Evolutionary conservation across 2,113 vertebrate species (phyloP).

Genomic region (Rhizomys pruinosus): DNA sequence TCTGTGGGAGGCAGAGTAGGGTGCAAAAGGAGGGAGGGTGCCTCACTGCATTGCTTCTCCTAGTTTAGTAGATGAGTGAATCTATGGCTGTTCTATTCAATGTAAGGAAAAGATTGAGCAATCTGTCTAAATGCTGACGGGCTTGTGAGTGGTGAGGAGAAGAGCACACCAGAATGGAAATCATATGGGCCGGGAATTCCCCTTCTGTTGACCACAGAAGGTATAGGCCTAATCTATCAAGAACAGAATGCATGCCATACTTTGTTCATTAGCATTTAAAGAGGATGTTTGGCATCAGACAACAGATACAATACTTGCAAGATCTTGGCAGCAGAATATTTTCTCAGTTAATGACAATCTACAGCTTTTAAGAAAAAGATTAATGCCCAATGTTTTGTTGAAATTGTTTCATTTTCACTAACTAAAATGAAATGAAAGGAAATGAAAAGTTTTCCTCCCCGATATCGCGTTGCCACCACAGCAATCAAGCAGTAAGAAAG

Average conservation of each 20-base stretch:
- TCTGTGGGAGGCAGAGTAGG: not conserved
- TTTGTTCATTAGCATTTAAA: conserved; percentile 92
- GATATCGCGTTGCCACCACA: conserved; percentile 59
- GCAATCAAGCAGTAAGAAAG: conserved; percentile 56
- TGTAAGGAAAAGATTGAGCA: conserved; percentile 85
- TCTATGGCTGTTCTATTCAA: conserved; percentile 73
- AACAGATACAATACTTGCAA: conserved; percentile 87
- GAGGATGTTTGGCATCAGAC: conserved; percentile 89
- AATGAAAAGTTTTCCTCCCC: conserved; percentile 57
- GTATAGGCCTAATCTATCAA: conserved; percentile 89
- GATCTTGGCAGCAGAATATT: conserved; percentile 87
- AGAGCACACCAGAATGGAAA: conserved; percentile 87
- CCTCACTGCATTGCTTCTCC: conserved; percentile 29
- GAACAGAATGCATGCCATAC: conserved; percentile 89
- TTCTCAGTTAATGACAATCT: conserved; percentile 88
- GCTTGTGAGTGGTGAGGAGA: conserved; percentile 83
- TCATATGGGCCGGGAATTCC: conserved; percentile 91
- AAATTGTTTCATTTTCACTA: conserved; percentile 78
- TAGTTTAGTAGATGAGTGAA: conserved; percentile 70
- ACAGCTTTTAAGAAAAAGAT: conserved; percentile 87
- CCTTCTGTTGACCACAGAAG: conserved; percentile 91
- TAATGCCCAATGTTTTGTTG: conserved; percentile 82
- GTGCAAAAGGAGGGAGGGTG: not conserved
- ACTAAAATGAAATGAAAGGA: conserved; percentile 63
- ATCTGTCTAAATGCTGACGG: conserved; percentile 85